These are phyloP conservation scores for Xenotilapia caudafasciata DNA, from an alignment of 2,113 vertebrate genomes.

Conservation along the genomic window DNA sequence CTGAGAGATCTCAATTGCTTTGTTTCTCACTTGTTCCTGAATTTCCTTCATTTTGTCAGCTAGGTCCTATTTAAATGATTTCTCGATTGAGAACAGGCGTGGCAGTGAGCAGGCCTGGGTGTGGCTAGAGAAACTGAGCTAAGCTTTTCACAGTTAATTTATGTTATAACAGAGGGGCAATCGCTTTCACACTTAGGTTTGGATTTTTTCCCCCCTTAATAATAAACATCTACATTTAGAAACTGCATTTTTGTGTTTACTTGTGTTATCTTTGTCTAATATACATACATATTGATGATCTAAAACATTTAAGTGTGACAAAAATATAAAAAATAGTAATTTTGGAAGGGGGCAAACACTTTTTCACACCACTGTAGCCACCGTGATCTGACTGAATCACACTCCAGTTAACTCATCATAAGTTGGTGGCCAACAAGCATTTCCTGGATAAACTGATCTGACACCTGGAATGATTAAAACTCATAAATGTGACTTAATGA, in stretches of 20 bases:
- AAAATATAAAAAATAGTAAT: neutral
- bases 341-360: neutral
- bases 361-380: neutral
- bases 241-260: neutral
- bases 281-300: neutral
- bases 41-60: neutral
- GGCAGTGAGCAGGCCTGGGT: neutral
- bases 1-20: neutral
- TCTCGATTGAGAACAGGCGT: neutral
- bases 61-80: neutral
- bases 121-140: neutral
- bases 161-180: neutral
- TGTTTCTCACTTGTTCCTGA: neutral
- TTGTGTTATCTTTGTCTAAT: neutral
- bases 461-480: neutral
- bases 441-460: neutral
- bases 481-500: neutral
- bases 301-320: neutral
- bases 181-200: neutral
- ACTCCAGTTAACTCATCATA: neutral
- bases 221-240: neutral
- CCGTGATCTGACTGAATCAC: neutral
- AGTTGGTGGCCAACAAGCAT: neutral
- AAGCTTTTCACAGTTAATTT: neutral
- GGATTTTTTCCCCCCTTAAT: neutral